Base-by-base conservation (phyloP, 2,113 vertebrate species). In the Oryzias curvinotus region DNA sequence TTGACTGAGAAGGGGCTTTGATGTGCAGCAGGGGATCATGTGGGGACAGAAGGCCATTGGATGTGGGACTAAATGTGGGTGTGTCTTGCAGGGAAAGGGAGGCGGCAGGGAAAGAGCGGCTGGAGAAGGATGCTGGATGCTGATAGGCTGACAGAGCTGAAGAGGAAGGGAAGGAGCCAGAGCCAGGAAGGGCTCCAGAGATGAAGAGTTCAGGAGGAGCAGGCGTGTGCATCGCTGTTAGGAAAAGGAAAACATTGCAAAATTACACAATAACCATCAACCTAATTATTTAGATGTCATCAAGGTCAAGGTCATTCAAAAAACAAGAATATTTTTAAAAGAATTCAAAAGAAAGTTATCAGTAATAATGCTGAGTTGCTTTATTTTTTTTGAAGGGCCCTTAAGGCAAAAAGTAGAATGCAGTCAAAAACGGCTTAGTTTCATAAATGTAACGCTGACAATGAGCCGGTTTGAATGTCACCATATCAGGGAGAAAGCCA, bases 81-180 rank as follows among this genome's bases (percentile, higher is more conserved):
- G 95, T 94, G 48, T 98, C 95, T 75, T 96, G 95, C 5, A 98
- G 90, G 42, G 93, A 95, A 36, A 97, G 92, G 1, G 95, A 95
- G 0, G 93, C 94, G 12, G 90, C 67, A 0, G 95, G 95, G 86
- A 97, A 97, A 65, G 95, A 95, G 66, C 96, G 94, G 23, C 96
- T 93, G 28, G 94, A 93, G 77, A 98, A 98, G 0, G 96, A 94
- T 18, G 95, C 95, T 0, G 96, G 95, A 89, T 98, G 96, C 76
- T 98, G 96, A 88, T 98, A 98, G 45, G 96, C 95, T n/a, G 95
- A 95, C 26, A 98, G 93, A 17, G 95, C 94, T 7, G 96, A 97
- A 3, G 96, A 97, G 2, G 96, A 95, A 0, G 96, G 94, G 71
- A 98, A 97, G 3, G 95, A 95, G 42, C 95, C 95, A 55, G 96